phyloP scores from a whole-genome alignment of 2,113 vertebrate genomes.

The Rhinolophus ferrumequinum region DNA sequence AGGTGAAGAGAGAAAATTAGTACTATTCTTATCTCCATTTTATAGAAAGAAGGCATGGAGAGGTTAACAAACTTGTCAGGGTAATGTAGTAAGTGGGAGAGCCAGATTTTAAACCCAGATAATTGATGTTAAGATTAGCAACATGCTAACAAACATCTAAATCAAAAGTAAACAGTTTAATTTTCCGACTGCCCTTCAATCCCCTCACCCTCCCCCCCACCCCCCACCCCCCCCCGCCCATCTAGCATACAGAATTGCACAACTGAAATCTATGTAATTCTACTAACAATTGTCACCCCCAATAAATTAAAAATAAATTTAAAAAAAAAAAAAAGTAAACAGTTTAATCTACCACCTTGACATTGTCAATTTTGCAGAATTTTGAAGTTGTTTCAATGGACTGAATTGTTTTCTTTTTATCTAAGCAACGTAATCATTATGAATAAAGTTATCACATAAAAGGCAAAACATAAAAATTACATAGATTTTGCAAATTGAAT shows the following conservation, averaged over 20 bases:
- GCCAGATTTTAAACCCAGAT: background rate
- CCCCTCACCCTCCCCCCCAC: no score
- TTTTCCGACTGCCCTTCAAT: no score
- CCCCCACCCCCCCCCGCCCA: no score
- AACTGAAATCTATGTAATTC: no score
- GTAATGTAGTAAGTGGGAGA: background rate
- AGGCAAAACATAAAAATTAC: background rate
- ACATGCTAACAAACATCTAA: background rate
- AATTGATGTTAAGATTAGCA: background rate
- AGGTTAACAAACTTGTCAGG: background rate
- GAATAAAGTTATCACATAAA: background rate
- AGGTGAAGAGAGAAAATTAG: background rate
- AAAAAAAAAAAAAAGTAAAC: background rate
- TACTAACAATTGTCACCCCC: no score
- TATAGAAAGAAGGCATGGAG: background rate
- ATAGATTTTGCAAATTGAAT: background rate
- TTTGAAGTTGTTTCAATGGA: background rate
- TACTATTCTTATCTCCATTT: background rate
- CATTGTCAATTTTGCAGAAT: background rate
- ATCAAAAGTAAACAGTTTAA: background rate
- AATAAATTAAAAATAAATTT: no score
- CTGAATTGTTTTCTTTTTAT: background rate
- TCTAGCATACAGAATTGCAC: no score
- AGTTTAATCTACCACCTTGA: background rate
- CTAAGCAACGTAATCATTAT: conserved; percentile 9